phyloP scores from a whole-genome alignment of 2,797 vertebrate species.

The Coluber constrictor region DNA sequence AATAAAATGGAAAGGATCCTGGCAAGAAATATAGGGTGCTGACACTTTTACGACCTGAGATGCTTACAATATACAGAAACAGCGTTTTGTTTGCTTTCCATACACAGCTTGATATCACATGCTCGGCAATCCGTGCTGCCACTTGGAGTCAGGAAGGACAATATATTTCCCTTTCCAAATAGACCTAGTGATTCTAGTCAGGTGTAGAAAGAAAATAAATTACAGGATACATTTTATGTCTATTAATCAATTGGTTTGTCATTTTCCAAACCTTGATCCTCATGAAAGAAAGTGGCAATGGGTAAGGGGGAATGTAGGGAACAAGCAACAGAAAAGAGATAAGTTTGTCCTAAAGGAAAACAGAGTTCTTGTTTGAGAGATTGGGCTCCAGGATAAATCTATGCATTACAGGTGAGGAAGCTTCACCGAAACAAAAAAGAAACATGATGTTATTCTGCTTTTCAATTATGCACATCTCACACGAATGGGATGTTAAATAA shows the following conservation, averaged over 20 bases:
- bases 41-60: conserved; percentile 77
- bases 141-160: conserved; percentile 71
- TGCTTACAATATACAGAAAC: conserved; percentile 73
- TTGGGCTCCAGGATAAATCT: conserved; percentile 7
- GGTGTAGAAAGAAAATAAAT: conserved; percentile 80
- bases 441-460: rapidly evolving
- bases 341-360: conserved; percentile 18
- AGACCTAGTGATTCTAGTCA: conserved; percentile 72
- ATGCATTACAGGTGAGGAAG: not conserved
- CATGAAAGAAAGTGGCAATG: conserved; percentile 66
- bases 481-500: not conserved
- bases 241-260: conserved; percentile 73
- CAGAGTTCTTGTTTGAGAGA: conserved; percentile 31
- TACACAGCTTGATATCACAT: conserved; percentile 77
- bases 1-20: conserved; percentile 67
- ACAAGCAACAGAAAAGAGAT: conserved; percentile 31
- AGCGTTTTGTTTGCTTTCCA: conserved; percentile 67
- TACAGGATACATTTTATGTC: conserved; percentile 69
- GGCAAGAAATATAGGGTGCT: conserved; percentile 72
- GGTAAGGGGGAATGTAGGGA: conserved; percentile 11
- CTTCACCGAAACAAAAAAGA: not conserved
- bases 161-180: conserved; percentile 72
- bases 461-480: not conserved
- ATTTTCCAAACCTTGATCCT: conserved; percentile 74
- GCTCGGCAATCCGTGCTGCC: conserved; percentile 70